Percentiles rank a stretch among this genome's conserved stretches.
phyloP scores from a whole-genome alignment of 2,113 vertebrate species.

The Piprites chloris region DNA sequence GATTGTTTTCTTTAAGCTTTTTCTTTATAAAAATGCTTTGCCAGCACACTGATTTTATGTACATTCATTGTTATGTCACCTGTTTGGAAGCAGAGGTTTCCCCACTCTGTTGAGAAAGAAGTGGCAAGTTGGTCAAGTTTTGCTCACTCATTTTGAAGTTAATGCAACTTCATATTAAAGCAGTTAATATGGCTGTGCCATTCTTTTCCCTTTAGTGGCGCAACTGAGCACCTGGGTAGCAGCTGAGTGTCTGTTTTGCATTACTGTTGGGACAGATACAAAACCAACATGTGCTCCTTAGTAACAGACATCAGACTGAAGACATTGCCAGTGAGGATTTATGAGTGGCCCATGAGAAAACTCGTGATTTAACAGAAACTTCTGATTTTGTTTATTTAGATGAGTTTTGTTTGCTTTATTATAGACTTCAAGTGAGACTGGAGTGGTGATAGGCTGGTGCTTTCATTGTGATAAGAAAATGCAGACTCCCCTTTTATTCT shows the following conservation, averaged over 20 bases:
- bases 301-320: not conserved
- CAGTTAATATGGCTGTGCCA: not conserved
- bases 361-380: not conserved
- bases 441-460: not conserved
- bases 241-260: not conserved
- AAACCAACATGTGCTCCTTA: not conserved
- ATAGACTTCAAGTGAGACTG: not conserved
- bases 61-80: not conserved
- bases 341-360: not conserved
- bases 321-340: not conserved
- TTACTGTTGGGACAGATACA: not conserved
- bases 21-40: not conserved
- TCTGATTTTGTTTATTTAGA: not conserved
- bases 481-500: not conserved
- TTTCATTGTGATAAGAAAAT: not conserved
- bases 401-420: not conserved
- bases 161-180: not conserved
- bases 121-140: not conserved
- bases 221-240: not conserved
- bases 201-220: not conserved
- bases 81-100: not conserved
- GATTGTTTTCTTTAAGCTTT: not conserved
- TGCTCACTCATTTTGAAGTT: not conserved
- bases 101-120: not conserved
- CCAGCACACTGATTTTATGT: not conserved